Evolutionary conservation across 2,888 invertebrate genomes (phyloP).

Genomic region (Ornithoptera priamus): DNA sequence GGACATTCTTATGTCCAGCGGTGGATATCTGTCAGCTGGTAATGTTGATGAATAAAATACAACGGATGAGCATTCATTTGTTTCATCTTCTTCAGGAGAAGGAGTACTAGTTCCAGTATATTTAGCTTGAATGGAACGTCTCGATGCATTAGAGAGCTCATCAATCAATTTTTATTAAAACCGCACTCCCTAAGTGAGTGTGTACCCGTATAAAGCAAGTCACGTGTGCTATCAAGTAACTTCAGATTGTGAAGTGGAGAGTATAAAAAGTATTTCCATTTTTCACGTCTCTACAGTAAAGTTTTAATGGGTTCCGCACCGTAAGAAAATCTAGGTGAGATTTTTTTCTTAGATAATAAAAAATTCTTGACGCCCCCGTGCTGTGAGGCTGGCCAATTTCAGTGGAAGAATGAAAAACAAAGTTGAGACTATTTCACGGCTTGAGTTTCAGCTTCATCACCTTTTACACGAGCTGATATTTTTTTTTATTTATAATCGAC

Average conservation of each 20-base stretch:
- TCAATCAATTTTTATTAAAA: slow-evolving; percentile 14
- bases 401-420: slow-evolving; percentile 14
- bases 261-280: slow-evolving; percentile 56
- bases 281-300: slow-evolving; percentile 59
- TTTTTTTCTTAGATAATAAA: slow-evolving; percentile 27
- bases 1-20: no score
- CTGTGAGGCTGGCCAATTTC: slow-evolving; percentile 19
- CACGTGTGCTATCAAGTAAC: slow-evolving; percentile 52
- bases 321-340: slow-evolving; percentile 41
- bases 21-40: no score
- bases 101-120: no score
- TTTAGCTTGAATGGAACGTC: no score
- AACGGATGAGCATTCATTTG: no score
- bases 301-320: slow-evolving; percentile 59
- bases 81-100: no score
- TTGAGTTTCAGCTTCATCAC: slow-evolving; percentile 14
- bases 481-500: no score
- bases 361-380: slow-evolving; percentile 12
- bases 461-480: background rate
- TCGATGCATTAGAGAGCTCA: slow-evolving; percentile 4
- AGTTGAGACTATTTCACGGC: slow-evolving; percentile 17
- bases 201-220: slow-evolving; percentile 39
- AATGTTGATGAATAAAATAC: no score
- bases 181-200: slow-evolving; percentile 20
- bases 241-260: slow-evolving; percentile 35